phyloP scores from a whole-genome alignment of 2,888 invertebrate genomes.

The Cryptocephalus primarius region DNA sequence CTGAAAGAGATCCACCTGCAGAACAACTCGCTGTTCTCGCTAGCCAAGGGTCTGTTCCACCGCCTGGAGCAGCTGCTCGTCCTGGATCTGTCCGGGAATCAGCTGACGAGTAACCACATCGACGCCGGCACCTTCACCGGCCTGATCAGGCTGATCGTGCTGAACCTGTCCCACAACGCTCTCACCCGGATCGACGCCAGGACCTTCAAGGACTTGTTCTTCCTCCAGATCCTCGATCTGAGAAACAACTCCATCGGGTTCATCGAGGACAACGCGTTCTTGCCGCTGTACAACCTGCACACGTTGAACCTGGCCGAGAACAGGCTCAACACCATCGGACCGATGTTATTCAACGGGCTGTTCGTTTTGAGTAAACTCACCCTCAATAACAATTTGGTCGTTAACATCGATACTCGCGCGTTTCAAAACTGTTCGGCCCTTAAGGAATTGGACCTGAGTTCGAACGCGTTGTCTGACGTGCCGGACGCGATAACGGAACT shows the following conservation, averaged over 20 bases:
- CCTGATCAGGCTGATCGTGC: constrained; percentile 69
- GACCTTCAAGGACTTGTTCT: constrained; percentile 78
- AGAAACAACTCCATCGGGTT: constrained; percentile 82
- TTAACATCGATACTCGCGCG: constrained; percentile 65
- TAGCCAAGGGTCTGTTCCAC: constrained; percentile 75
- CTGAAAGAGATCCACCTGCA: constrained; percentile 73
- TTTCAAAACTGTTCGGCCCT: constrained; percentile 81
- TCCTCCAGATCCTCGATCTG: constrained; percentile 74
- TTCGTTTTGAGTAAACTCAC: constrained; percentile 76
- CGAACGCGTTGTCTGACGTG: constrained; percentile 70
- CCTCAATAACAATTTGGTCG: constrained; percentile 74
- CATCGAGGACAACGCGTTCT: constrained; percentile 78
- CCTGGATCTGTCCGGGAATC: constrained; percentile 75
- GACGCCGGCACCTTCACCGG: constrained; percentile 79
- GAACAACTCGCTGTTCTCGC: constrained; percentile 71
- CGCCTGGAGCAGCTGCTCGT: constrained; percentile 74
- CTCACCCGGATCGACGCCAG: constrained; percentile 71
- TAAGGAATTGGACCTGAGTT: constrained; percentile 80
- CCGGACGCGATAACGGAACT: constrained; percentile 75
- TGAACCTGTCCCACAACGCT: constrained; percentile 80
- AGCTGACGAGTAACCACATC: constrained; percentile 72
- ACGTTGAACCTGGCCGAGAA: constrained; percentile 84
- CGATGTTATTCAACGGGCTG: constrained; percentile 71
- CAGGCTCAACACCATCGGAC: constrained; percentile 67
- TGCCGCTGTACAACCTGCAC: constrained; percentile 79